phyloP scores from a whole-genome alignment of 23 tunicate species.

The Diplosoma virens region DNA sequence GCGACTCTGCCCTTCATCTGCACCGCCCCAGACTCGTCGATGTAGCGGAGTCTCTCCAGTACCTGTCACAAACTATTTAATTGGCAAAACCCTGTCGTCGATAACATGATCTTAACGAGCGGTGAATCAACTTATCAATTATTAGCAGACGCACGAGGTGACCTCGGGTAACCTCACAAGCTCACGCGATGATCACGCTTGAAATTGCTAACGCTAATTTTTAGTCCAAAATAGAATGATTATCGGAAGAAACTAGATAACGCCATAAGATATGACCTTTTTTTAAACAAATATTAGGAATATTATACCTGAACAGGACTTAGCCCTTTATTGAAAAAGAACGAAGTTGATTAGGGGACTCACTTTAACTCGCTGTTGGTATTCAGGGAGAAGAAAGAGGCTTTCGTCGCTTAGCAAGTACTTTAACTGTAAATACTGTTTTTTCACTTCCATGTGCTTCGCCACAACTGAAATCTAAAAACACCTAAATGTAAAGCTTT shows the following conservation, averaged over 20 bases:
- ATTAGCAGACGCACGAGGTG: not conserved
- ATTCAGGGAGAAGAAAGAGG: constrained; percentile 82
- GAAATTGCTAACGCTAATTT: too few relatives aligned
- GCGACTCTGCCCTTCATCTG: constrained; percentile 99
- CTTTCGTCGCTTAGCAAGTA: constrained; percentile 82
- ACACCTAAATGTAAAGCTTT: too few relatives aligned
- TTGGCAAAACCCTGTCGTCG: too few relatives aligned
- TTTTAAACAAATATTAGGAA: too few relatives aligned
- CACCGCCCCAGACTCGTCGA: constrained; percentile 82
- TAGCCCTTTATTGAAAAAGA: not conserved
- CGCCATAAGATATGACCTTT: too few relatives aligned
- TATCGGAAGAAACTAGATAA: too few relatives aligned
- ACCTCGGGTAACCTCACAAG: too few relatives aligned
- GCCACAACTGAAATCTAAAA: constrained; percentile 40
- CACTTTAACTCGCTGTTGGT: constrained; percentile 71
- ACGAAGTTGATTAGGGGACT: not conserved
- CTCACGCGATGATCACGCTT: too few relatives aligned
- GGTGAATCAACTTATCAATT: not conserved
- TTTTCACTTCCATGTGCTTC: constrained; percentile 57
- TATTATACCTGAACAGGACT: too few relatives aligned
- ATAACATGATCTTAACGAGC: too few relatives aligned
- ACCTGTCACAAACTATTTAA: constrained; percentile 33
- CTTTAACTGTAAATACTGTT: constrained; percentile 47
- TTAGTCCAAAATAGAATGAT: too few relatives aligned
- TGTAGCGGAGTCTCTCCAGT: constrained; percentile 62